Conservation (phyloP, 2,113 vertebrate species). For the Serilophus lunatus region DNA sequence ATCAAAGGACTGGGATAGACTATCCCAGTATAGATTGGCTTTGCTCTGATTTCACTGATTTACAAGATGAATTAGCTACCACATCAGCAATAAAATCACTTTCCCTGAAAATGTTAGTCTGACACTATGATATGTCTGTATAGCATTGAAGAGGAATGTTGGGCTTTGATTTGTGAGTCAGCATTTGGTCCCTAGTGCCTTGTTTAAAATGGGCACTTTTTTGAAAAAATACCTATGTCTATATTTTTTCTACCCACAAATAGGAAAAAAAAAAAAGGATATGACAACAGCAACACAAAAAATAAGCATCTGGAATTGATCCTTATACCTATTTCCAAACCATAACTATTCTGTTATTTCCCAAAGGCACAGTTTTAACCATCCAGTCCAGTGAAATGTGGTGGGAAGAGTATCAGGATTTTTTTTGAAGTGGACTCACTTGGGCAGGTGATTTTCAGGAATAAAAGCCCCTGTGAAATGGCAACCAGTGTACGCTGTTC, state of each 20-base stretch:
- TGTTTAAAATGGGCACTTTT: not conserved
- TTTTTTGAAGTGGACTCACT: not conserved
- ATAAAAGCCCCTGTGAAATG: not conserved
- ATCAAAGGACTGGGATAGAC: not conserved
- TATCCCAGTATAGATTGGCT: not conserved
- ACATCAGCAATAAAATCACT: not conserved
- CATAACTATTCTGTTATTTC: not conserved
- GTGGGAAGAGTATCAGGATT: fast-evolving
- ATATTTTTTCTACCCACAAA: not conserved
- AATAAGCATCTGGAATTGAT: not conserved
- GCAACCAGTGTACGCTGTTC: not conserved
- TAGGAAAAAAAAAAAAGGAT: not conserved
- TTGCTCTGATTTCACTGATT: not conserved
- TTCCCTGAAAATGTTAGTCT: not conserved
- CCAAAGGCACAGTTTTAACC: not conserved
- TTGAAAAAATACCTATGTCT: not conserved
- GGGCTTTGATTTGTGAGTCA: not conserved
- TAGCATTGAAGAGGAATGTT: not conserved
- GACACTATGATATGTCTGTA: not conserved
- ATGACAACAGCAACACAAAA: not conserved
- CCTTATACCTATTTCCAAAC: not conserved
- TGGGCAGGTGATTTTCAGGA: not conserved
- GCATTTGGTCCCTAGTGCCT: not conserved
- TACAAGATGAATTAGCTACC: not conserved
- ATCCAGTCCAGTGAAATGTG: not conserved